Conservation (phyloP, 2,113 vertebrate species). For the Recurvirostra avosetta region DNA sequence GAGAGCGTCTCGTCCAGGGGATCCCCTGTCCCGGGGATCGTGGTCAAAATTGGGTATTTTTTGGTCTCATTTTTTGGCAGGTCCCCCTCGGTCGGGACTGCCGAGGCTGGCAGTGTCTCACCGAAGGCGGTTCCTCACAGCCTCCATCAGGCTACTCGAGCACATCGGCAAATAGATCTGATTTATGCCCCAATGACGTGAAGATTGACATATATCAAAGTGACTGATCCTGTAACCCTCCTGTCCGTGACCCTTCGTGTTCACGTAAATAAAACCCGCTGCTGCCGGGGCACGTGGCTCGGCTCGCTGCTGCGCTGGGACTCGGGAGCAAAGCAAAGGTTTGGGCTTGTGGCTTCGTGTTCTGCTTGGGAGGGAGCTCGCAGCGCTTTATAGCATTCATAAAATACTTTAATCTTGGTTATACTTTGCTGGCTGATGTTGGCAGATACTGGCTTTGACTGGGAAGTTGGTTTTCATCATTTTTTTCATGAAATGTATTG, state of each 20-base stretch:
- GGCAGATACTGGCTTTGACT: not conserved
- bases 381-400: not conserved
- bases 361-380: not conserved
- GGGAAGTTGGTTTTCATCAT: not conserved
- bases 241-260: not conserved
- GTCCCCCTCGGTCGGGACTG: not conserved
- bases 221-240: not conserved
- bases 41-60: not conserved
- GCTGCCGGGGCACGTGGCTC: not conserved
- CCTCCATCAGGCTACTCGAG: too few species aligned
- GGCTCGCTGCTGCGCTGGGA: not conserved
- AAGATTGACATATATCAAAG: not conserved
- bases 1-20: not conserved
- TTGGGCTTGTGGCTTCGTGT: fast-evolving
- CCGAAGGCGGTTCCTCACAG: not conserved
- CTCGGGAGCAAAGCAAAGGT: not conserved
- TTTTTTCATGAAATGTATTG: not conserved
- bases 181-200: not conserved
- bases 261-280: not conserved
- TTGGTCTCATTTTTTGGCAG: not conserved
- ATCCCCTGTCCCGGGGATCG: not conserved
- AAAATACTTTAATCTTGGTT: not conserved
- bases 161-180: not conserved
- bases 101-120: not conserved
- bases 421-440: not conserved